Evolutionary conservation across 2,888 invertebrate species (phyloP).

Genomic region (Leptura quadrifasciata): DNA sequence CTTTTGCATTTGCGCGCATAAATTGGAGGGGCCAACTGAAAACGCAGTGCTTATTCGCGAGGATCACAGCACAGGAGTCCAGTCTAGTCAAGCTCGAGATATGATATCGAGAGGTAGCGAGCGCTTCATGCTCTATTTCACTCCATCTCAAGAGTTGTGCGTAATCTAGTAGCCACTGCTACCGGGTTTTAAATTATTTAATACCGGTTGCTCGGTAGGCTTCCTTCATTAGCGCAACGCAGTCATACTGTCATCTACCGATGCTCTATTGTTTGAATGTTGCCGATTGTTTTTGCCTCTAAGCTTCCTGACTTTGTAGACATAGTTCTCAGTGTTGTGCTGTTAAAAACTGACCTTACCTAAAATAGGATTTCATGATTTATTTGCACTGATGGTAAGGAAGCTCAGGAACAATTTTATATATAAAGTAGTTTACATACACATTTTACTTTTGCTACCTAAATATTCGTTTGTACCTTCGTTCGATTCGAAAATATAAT

Average conservation of each 20-base stretch:
- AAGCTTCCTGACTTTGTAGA: neutral
- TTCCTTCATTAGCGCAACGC: constrained; percentile 20
- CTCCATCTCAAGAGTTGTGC: neutral
- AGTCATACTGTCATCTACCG: constrained; percentile 23
- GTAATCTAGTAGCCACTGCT: constrained; percentile 29
- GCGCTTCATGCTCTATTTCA: constrained; percentile 5
- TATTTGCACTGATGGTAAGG: constrained; percentile 16
- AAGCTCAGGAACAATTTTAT: neutral
- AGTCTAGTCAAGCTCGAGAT: constrained; percentile 32
- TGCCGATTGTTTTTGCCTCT: constrained; percentile 9
- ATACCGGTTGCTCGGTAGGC: constrained; percentile 31
- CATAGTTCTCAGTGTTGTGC: constrained; percentile 16
- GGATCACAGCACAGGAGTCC: constrained; percentile 17
- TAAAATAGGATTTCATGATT: constrained; percentile 5
- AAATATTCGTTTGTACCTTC: too few relatives aligned
- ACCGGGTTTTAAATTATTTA: constrained; percentile 20
- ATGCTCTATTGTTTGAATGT: constrained; percentile 18
- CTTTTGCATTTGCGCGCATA: constrained; percentile 28
- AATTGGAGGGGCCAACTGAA: constrained; percentile 23
- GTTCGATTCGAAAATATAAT: too few relatives aligned
- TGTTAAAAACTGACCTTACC: constrained; percentile 24
- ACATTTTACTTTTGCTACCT: too few relatives aligned
- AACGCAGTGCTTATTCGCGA: constrained; percentile 10
- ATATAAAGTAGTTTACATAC: neutral
- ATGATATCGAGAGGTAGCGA: constrained; percentile 10